Base-by-base conservation (phyloP, 2,888 invertebrate species). In the Barypeithes pellucidus region DNA sequence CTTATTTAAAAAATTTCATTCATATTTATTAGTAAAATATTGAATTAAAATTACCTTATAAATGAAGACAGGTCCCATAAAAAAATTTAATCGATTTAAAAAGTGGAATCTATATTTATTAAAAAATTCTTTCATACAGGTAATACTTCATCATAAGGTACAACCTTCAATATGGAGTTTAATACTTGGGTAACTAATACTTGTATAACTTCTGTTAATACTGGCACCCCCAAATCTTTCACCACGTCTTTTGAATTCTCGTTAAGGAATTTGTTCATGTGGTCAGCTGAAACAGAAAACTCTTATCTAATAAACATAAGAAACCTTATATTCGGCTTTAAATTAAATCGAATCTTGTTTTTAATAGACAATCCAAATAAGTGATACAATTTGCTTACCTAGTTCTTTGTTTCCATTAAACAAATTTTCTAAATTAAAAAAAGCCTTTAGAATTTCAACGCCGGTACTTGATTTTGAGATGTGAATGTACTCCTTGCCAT, bases 181-280 rank as follows among this genome's bases (percentile, higher is more conserved):
- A 72, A 73, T 1, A 76, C n/a, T 41, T 41, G 60, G 9, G 57
- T 36, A 16, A 78, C 72, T 3, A 79, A 75, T 14, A 73, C 72
- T 45, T 75, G 73, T 18, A 79, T 71, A 4, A 80, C 73, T 22
- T 72, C 72, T 8, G 75, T 54, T 3, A 69, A 66, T n/a, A 76
- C 70, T n/a, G 84, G 80, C 39, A 85, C 80, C 2, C 81, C 82
- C 18, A 86, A 72, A 45, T 85, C 86, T 29, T 81, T 82, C 39
- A 85, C 76, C 1, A 87, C 82, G 61, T 85, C 85, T 67, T 77
- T 75, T 82, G 85, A 86, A 74, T 86, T 86, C 41, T 87, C 87
- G 76, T 87, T 85, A 54, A 87, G 77, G 63, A 87, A 83, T 62
- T 79, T 77, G 69, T 86, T 87, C 83, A 86, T 86, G 73, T 84